phyloP scores from a whole-genome alignment of 2,113 vertebrate species.

The Onychostruthus taczanowskii region DNA sequence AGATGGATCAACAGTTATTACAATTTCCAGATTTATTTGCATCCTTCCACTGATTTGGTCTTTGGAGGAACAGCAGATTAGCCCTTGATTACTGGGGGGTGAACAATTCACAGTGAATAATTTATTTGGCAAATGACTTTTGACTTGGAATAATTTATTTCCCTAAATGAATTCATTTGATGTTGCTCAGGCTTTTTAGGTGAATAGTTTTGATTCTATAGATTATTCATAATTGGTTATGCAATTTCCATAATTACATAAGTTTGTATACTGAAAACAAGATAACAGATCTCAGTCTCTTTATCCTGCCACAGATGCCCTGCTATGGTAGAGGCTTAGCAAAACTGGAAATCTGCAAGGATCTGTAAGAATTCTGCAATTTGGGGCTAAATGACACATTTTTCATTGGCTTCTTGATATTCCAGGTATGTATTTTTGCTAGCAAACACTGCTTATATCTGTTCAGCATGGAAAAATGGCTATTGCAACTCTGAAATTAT shows the following conservation, averaged over 20 bases:
- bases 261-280: background rate
- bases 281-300: background rate
- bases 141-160: constrained; percentile 30
- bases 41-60: background rate
- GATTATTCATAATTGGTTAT: constrained; percentile 21
- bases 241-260: background rate
- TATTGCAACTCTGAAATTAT: background rate
- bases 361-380: background rate
- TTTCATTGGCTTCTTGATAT: background rate
- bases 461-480: background rate
- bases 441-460: background rate
- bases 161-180: background rate
- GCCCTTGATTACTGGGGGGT: constrained; percentile 11
- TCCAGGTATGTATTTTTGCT: background rate
- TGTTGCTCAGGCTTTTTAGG: background rate
- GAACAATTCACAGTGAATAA: constrained; percentile 49
- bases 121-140: constrained; percentile 39
- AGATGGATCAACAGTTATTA: background rate
- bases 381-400: background rate
- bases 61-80: constrained; percentile 41
- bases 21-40: constrained; percentile 15
- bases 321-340: background rate
- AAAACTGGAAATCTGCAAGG: background rate
- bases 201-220: constrained; percentile 12
- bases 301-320: background rate